A percentile compares a stretch with the other conserved stretches of the same genome.
phyloP scores from a whole-genome alignment of 2,113 vertebrate genomes.

The Odocoileus hemionus region DNA sequence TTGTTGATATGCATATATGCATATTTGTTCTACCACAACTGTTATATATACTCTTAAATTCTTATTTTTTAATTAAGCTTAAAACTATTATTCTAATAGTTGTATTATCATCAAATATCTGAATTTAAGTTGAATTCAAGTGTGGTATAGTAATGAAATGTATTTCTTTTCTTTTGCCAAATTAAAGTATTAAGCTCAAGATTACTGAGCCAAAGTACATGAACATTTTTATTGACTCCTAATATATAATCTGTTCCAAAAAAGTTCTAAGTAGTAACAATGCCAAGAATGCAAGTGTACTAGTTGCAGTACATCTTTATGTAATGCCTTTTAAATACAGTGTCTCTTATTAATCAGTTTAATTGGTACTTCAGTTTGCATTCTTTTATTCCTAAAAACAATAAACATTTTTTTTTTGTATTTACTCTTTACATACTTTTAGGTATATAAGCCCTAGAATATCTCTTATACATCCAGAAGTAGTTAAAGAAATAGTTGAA shows the following conservation, averaged over 20 bases:
- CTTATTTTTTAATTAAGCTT: neutral
- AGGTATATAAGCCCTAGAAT: neutral
- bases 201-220: neutral
- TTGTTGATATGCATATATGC: neutral
- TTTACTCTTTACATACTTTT: neutral
- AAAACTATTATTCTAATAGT: neutral
- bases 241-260: neutral
- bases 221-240: neutral
- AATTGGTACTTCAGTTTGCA: neutral
- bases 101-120: neutral
- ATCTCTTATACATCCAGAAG: neutral
- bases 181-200: neutral
- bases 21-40: neutral
- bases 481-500: neutral
- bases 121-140: neutral
- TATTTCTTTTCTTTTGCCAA: neutral
- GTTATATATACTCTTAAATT: neutral
- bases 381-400: conserved; percentile 17
- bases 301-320: neutral
- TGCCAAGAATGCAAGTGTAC: neutral
- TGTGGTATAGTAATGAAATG: neutral
- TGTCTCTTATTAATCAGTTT: neutral
- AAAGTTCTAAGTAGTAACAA: neutral
- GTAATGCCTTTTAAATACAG: neutral
- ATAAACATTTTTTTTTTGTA: neutral